Conservation (phyloP, 2,113 vertebrate species). For the Hylia prasina region DNA sequence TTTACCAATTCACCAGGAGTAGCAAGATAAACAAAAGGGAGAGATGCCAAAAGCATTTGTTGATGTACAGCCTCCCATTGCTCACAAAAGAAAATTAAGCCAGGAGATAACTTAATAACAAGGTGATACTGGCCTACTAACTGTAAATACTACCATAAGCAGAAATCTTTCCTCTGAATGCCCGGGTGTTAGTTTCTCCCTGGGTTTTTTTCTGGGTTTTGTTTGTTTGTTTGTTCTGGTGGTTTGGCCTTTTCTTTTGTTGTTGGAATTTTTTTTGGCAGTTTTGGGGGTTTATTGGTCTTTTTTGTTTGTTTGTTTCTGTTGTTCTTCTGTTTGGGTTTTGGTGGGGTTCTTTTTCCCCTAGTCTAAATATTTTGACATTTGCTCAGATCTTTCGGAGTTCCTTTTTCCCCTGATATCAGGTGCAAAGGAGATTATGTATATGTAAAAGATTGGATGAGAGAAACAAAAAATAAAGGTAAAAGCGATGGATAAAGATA, state of each 20-base stretch:
- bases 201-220: fast-evolving
- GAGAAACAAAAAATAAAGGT: background rate
- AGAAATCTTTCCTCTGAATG: background rate
- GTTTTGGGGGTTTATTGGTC: background rate
- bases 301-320: too few species aligned
- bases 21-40: background rate
- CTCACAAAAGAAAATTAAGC: background rate
- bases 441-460: background rate
- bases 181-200: background rate
- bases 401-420: background rate
- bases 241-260: background rate
- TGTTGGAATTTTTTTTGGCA: background rate
- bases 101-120: background rate
- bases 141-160: background rate
- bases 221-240: background rate
- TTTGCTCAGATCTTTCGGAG: background rate
- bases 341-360: background rate
- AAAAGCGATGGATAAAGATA: background rate
- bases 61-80: background rate
- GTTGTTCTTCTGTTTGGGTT: background rate
- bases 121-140: background rate
- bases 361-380: background rate
- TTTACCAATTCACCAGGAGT: background rate
- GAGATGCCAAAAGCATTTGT: background rate
- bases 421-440: background rate